Conservation (phyloP, 2,888 invertebrate genomes). For the Julus scanicus region DNA sequence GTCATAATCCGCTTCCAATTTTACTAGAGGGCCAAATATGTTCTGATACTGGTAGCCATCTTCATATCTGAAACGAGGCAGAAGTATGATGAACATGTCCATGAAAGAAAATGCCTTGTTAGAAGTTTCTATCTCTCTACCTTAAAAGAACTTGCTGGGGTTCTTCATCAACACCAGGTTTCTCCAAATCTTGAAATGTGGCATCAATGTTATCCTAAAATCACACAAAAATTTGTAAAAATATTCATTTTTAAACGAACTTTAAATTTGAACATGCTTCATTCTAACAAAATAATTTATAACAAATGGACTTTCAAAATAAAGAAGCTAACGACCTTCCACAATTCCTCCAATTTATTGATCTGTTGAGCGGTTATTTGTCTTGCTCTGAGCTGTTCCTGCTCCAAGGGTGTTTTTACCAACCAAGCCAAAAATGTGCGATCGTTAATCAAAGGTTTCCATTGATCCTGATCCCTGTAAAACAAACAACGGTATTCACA, state of each 20-base stretch:
- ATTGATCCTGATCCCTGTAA: conserved; percentile 90
- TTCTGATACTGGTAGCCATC: conserved; percentile 99
- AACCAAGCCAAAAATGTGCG: conserved; percentile 96
- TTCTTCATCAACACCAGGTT: conserved; percentile 97
- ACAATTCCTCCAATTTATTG: conserved; percentile 96
- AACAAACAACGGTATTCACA: neutral
- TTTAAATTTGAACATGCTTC: neutral
- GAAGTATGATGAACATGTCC: neutral
- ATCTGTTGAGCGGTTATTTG: conserved; percentile 98
- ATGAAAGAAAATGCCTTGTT: neutral
- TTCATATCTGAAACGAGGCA: conserved; percentile 78
- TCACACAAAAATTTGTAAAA: neutral
- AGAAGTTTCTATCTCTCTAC: conserved; percentile 60
- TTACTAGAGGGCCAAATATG: conserved; percentile 96
- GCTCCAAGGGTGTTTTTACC: conserved; percentile 96
- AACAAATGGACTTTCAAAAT: neutral
- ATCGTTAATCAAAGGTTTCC: conserved; percentile 98
- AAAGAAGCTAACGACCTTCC: conserved; percentile 74
- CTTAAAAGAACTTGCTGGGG: conserved; percentile 85
- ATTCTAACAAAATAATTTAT: neutral
- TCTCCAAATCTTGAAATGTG: conserved; percentile 96
- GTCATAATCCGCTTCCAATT: conserved; percentile 98
- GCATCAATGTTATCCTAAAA: conserved; percentile 90
- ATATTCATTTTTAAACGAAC: too few relatives aligned
- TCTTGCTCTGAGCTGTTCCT: conserved; percentile 93